Evolutionary conservation across 1,140 invertebrate genomes (phyloP).

Genomic region (Lanistes nyassanus): DNA sequence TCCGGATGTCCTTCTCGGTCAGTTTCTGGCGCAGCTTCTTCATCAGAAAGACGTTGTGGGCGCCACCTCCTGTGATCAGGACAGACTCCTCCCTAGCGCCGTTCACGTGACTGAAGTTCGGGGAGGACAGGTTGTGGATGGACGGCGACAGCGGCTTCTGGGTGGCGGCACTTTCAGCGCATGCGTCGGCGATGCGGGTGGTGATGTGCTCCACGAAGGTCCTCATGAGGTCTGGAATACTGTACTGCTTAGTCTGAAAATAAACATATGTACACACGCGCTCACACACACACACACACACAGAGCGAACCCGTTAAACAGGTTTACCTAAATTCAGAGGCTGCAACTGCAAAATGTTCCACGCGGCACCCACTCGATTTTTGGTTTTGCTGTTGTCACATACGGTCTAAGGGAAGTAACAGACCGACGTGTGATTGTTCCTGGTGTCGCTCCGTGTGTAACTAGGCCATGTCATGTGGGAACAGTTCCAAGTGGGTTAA

Average conservation of each 20-base stretch:
- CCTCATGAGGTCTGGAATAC: slow-evolving; percentile 45
- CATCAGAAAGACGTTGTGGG: slow-evolving; percentile 54
- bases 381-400: too few relatives aligned
- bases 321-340: too few relatives aligned
- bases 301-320: background rate
- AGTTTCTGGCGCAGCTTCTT: slow-evolving; percentile 40
- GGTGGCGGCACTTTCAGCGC: slow-evolving; percentile 20
- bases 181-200: slow-evolving; percentile 41
- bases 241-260: slow-evolving; percentile 40
- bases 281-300: background rate
- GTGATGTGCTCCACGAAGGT: slow-evolving; percentile 57
- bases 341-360: too few relatives aligned
- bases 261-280: slow-evolving; percentile 15
- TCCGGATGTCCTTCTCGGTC: slow-evolving; percentile 33
- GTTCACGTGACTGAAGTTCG: too few relatives aligned
- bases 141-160: background rate
- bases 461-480: too few relatives aligned
- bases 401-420: too few relatives aligned
- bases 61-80: slow-evolving; percentile 61
- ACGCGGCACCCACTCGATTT: background rate
- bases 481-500: too few relatives aligned
- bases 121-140: too few relatives aligned
- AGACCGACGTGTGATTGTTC: too few relatives aligned
- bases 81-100: slow-evolving; percentile 14
- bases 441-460: too few relatives aligned